phyloP scores from a whole-genome alignment of 2,797 vertebrate genomes.

The Tauraco hartlaubi region DNA sequence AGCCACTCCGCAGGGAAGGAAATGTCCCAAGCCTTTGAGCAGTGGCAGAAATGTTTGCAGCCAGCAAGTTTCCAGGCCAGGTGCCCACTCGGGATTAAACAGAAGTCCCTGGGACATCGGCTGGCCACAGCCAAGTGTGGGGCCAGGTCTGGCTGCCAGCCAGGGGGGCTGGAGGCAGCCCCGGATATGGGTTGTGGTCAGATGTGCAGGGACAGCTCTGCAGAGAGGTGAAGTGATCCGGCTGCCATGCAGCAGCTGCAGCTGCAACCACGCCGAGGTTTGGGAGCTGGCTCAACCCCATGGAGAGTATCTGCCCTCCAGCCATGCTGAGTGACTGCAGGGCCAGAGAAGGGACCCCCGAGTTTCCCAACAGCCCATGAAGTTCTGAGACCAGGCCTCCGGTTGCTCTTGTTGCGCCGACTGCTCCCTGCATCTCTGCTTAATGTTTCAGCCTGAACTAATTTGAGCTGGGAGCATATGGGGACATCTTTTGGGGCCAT shows the following conservation, averaged over 20 bases:
- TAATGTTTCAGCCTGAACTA: conserved; percentile 64
- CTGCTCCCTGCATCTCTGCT: conserved; percentile 31
- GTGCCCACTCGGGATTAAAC: neutral
- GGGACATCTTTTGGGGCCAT: conserved; percentile 52
- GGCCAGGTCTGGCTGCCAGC: neutral
- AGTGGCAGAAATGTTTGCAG: conserved; percentile 22
- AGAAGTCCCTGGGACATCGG: neutral
- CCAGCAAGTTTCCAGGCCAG: conserved; percentile 47
- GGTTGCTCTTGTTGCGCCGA: neutral
- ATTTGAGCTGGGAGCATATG: conserved; percentile 57
- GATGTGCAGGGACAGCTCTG: neutral
- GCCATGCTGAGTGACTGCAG: neutral
- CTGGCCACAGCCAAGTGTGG: neutral
- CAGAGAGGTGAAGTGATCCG: accelerated
- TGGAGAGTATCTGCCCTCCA: neutral
- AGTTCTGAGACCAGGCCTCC: neutral
- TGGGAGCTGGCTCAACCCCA: neutral
- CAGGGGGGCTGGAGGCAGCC: neutral
- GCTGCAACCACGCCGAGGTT: neutral
- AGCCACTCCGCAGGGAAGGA: neutral
- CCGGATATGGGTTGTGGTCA: neutral
- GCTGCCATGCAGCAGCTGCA: neutral
- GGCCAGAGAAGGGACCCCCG: neutral
- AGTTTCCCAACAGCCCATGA: neutral
- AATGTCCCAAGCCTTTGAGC: neutral